A percentile compares a stretch with the other conserved stretches of the same genome.
Conservation (phyloP, 2,113 vertebrate genomes). For the Neogobius melanostomus region DNA sequence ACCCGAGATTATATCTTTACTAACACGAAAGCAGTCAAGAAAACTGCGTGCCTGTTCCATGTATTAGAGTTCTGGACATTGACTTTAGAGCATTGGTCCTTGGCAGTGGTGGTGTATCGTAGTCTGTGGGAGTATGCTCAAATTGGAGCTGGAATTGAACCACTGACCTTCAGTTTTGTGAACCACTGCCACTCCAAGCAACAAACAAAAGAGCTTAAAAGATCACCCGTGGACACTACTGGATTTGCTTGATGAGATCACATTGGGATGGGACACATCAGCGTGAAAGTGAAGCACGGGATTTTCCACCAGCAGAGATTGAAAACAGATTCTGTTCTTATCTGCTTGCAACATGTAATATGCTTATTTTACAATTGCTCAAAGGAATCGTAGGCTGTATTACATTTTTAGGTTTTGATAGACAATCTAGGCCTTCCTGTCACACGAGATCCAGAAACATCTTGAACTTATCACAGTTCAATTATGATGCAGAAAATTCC, state of each 20-base stretch:
- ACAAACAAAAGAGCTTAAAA: neutral
- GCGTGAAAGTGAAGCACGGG: constrained; percentile 12
- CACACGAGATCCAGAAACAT: neutral
- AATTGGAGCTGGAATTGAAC: too few species aligned
- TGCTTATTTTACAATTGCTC: neutral
- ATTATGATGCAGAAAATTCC: neutral
- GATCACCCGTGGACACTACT: neutral
- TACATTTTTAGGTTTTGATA: neutral
- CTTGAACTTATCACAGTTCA: neutral
- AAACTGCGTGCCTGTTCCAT: too few species aligned
- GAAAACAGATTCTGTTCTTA: constrained; percentile 25
- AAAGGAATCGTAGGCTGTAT: neutral
- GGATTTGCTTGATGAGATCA: constrained; percentile 28
- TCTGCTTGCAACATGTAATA: neutral
- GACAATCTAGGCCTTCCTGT: neutral
- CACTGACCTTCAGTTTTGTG: too few species aligned
- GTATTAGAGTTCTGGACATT: too few species aligned
- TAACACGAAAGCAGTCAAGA: too few species aligned
- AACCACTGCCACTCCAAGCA: too few species aligned
- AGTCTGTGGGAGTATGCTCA: too few species aligned
- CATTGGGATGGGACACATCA: constrained; percentile 10
- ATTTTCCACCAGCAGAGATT: constrained; percentile 27
- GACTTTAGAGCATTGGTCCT: too few species aligned
- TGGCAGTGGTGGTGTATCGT: too few species aligned
- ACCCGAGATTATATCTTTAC: too few species aligned